phyloP scores from a whole-genome alignment of 1,140 invertebrate species.

The Drosophila rhopaloa region DNA sequence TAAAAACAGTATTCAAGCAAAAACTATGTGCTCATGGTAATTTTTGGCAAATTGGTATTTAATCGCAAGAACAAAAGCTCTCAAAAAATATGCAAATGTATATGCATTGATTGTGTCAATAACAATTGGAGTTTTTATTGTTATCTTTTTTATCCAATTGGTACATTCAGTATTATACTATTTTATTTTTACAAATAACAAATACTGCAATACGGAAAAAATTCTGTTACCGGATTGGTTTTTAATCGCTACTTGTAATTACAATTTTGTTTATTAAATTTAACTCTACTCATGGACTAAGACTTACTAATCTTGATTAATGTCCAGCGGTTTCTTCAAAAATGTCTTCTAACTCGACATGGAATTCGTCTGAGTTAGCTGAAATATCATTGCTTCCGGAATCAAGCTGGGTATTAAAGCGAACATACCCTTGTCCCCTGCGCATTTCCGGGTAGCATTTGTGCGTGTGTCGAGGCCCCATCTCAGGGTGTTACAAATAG shows the following conservation, averaged over 20 bases:
- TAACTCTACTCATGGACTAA: too few species aligned
- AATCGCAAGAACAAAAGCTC: not conserved
- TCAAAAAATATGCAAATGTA: not conserved
- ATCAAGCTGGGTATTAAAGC: not conserved
- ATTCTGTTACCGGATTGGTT: too few species aligned
- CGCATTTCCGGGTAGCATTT: conserved; percentile 61
- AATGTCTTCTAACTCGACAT: too few species aligned
- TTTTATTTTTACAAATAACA: too few species aligned
- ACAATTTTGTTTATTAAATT: too few species aligned
- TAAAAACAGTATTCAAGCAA: not conserved
- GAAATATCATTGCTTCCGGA: not conserved
- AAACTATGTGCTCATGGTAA: not conserved
- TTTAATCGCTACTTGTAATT: too few species aligned
- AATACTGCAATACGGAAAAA: too few species aligned
- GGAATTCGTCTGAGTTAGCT: not conserved
- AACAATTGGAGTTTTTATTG: not conserved
- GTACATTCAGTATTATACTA: too few species aligned
- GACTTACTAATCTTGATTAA: not conserved
- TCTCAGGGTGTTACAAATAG: conserved; percentile 73
- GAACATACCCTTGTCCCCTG: conserved; percentile 14
- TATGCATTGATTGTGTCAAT: conserved; percentile 1
- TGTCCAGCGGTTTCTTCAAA: not conserved
- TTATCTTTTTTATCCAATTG: too few species aligned
- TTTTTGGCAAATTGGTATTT: conserved; percentile 2
- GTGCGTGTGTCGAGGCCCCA: conserved; percentile 69